Evolutionary conservation across 2,113 vertebrate genomes (phyloP), one percentile per base, ranked within the genome.

Genomic region (Sterna hirundo): DNA sequence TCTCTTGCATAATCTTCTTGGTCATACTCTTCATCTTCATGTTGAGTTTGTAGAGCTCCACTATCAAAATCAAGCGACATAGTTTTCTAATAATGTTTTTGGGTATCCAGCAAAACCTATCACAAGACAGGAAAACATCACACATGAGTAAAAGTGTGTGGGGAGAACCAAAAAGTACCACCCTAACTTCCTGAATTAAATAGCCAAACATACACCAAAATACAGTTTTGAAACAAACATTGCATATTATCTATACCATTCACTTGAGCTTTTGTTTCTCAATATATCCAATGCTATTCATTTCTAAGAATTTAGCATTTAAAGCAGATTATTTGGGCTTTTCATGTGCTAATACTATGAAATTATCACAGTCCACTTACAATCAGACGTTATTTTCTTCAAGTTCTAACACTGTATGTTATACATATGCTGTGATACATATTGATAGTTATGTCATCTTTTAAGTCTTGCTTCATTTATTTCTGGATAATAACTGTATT

Each of bases 31-130:
- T 97, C 97, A 49, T 98, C 98, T 74, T 98, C 98, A 52, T 98
- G 98, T 25, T 98, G 98, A 54, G 97, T 98, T 75, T 97, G 98
- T 12, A 99, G 88, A 54, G 97, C 96, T 88, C 97, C 97, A 42
- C 96, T 98, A 77, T 98, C 98, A 82, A 98, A 98, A 90, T 98
- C 98, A 52, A 98, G 90, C 10, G 98, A 98, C 98, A 98, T 98
- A 51, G 94, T 96, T 84, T 46, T 57, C 93, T 96, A 92, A 25
- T 15, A n/a, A 26, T 18, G 40, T 58, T n/a, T 57, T 21, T 75
- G 60, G 0, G 20, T 46, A 76, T 70, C 46, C 83, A 88, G 77
- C 16, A 80, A 93, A 83, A 92, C 75, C 96, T 97, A 52, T 13
- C 2, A 4, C 15, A 38, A 66, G 57, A 80, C n/a, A 88, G 14